Evolutionary conservation across 2,113 vertebrate species (phyloP).

Genomic region (Pelusios castaneus): DNA sequence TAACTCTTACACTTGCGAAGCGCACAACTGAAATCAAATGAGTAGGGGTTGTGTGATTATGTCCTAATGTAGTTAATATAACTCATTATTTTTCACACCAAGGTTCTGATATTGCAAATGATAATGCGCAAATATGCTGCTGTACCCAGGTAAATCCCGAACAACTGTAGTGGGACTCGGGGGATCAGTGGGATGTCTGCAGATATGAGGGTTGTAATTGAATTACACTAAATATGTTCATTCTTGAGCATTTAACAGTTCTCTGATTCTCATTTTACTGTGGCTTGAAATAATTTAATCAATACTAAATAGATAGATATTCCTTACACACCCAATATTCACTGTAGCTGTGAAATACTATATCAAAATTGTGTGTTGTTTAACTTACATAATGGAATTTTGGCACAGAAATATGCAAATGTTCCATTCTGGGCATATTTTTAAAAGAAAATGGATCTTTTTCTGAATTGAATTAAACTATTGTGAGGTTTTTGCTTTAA

Average conservation of each 20-base stretch:
- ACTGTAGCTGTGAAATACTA: not conserved
- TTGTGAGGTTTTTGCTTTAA: not conserved
- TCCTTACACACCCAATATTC: not conserved
- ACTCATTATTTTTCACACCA: not conserved
- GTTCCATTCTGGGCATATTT: not conserved
- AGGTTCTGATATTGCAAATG: not conserved
- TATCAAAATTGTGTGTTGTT: not conserved
- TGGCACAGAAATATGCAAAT: not conserved
- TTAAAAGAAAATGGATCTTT: not conserved
- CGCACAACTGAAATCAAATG: not conserved
- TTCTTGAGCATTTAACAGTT: not conserved
- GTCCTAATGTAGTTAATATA: not conserved
- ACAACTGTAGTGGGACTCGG: not conserved
- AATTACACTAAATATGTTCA: not conserved
- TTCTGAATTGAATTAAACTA: not conserved
- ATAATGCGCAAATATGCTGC: not conserved
- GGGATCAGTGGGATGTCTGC: fast-evolving
- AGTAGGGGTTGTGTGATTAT: not conserved
- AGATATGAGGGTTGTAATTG: not conserved
- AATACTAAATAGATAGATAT: not conserved
- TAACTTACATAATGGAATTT: not conserved
- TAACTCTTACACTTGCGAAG: not conserved
- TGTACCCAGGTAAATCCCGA: not conserved
- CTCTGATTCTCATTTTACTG: not conserved
- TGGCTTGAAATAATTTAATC: not conserved